Base-by-base conservation (phyloP, 2,113 vertebrate species). In the Ammodytes dubius region DNA sequence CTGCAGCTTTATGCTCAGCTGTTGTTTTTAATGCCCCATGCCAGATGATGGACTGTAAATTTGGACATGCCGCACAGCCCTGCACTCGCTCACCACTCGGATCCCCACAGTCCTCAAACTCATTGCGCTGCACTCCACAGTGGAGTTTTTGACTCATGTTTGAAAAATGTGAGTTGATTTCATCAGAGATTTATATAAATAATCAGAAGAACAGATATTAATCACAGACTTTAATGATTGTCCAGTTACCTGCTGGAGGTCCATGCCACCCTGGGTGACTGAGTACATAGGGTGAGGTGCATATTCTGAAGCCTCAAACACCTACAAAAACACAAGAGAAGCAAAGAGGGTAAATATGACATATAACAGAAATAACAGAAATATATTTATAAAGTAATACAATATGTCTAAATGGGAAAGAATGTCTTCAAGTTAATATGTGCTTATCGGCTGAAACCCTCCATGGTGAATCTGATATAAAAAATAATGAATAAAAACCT, bases 231-330 rank as follows among this genome's bases (percentile, higher is more conserved):
- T 70, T 50, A 52, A 49, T 35, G 53, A 52, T 58, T 39, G 47
- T 69, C 27, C 19, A 60, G 80, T 79, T 92, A 94, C 94, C 90
- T 94, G 94, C 85, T 95, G 94, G 75, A 95, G 91, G 72, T 95
- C 93, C 70, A 95, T 88, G 74, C 92, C 92, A 19, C 91, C 90
- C 79, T 95, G 94, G 71, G 92, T 61, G 70, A 95, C 86, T 35
- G 94, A 94, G 87, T 94, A 95, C 45, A 94, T 60, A 52, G 92
- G 94, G 83, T 94, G 93, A 46, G 92, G 90, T 49, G 93, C 90
- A 76, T 90, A 95, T 53, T 95, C 94, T 15, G 93, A 89, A 1
- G 93, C 92, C 47, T 95, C 92, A 70, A 92, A 93, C 87, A 94
- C 87, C 92, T 92, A 60, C 15, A 81, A 64, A 78, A 64, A 82